These are phyloP conservation scores for Loris lydekkerianus DNA, from an alignment of 2,797 vertebrate genomes.

Conservation along the genomic window DNA sequence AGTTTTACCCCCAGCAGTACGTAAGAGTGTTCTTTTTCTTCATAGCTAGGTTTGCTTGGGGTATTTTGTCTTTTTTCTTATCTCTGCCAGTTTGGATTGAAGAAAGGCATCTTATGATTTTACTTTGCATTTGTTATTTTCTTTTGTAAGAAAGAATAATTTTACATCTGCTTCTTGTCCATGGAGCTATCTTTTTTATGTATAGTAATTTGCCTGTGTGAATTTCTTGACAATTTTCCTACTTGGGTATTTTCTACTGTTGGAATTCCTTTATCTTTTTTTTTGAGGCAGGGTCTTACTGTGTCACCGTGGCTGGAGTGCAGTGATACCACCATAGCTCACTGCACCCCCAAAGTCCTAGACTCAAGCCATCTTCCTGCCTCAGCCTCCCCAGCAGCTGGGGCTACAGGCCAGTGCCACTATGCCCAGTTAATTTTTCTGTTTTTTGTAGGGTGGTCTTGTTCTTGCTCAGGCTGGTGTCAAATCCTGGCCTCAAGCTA, in stretches of 20 bases:
- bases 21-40: not conserved
- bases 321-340: not conserved
- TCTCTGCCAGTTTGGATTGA: not conserved
- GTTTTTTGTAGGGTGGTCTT: no score
- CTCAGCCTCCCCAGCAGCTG: no score
- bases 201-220: not conserved
- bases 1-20: not conserved
- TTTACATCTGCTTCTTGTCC: not conserved
- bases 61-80: not conserved
- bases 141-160: not conserved
- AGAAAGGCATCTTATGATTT: not conserved
- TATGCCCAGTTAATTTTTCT: no score
- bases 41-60: not conserved
- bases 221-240: not conserved
- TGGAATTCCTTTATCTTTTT: not conserved
- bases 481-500: no score
- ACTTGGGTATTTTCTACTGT: not conserved
- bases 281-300: not conserved
- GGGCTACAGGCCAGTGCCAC: no score
- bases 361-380: no score
- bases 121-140: slow-evolving; percentile 12
- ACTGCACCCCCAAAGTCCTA: no score
- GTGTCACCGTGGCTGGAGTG: not conserved
- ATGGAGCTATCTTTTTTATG: not conserved
- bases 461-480: no score